A percentile compares a stretch with the other conserved stretches of the same genome.
Conservation (phyloP, 53 echinoderm and acorn worm species). For the Temnopleurus reevesii region DNA sequence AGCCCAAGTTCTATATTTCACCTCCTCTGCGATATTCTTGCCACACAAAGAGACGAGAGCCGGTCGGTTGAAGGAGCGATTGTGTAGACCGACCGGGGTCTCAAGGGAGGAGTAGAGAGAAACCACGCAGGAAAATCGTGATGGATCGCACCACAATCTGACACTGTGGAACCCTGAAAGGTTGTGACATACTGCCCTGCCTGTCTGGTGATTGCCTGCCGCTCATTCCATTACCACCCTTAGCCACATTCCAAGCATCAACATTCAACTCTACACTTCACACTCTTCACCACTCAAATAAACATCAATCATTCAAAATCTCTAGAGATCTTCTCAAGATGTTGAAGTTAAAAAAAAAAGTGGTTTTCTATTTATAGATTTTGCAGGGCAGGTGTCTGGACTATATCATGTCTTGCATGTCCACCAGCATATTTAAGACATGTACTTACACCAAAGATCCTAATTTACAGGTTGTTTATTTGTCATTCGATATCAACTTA, state of each 20-base stretch:
- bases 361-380: too few species aligned
- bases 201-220: not conserved
- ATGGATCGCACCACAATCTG: not conserved
- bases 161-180: not conserved
- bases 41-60: slow-evolving; percentile 11
- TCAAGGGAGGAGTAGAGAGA: not conserved
- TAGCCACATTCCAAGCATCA: slow-evolving; percentile 17
- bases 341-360: too few species aligned
- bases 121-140: not conserved
- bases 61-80: not conserved
- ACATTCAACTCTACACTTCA: not conserved
- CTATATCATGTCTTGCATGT: too few species aligned
- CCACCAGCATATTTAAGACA: too few species aligned
- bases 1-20: not conserved
- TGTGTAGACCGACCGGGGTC: not conserved
- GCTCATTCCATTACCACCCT: not conserved
- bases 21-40: slow-evolving; percentile 17
- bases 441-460: too few species aligned
- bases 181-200: not conserved
- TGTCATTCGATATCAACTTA: not conserved
- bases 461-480: too few species aligned
- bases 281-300: not conserved
- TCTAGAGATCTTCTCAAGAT: too few species aligned
- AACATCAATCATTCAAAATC: not conserved
- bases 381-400: too few species aligned